A percentile compares a stretch with the other conserved stretches of the same genome.
These are phyloP conservation scores for Margaritifera margaritifera DNA, from an alignment of 2,888 invertebrate species.

Conservation along the genomic window DNA sequence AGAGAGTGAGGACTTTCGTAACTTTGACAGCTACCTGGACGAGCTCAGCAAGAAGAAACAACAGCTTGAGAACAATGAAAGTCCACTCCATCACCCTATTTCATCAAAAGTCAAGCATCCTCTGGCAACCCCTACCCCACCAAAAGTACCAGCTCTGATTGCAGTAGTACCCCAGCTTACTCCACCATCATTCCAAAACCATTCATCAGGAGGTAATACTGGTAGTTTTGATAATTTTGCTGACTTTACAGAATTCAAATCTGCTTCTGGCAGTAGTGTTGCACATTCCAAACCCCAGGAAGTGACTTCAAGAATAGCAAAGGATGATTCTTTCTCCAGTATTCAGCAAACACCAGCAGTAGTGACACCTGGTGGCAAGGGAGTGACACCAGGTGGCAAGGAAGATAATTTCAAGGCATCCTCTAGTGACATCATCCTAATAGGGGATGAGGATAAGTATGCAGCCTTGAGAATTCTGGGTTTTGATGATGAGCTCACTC, in stretches of 20 bases:
- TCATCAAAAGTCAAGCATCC: conserved; percentile 2
- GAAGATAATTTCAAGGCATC: neutral
- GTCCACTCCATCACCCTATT: conserved; percentile 52
- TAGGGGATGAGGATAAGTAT: conserved; percentile 65
- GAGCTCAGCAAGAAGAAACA: conserved; percentile 52
- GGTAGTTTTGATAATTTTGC: conserved; percentile 34
- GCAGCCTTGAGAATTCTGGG: conserved; percentile 55
- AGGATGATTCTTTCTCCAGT: conserved; percentile 1
- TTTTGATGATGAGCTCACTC: conserved; percentile 17
- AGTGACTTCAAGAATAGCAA: conserved; percentile 2
- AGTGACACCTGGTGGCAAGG: neutral
- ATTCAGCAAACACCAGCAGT: conserved; percentile 1
- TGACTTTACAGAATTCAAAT: conserved; percentile 62
- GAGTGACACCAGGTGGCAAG: neutral
- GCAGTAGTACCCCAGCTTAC: conserved; percentile 7
- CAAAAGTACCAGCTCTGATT: conserved; percentile 7
- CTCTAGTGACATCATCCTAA: conserved; percentile 27
- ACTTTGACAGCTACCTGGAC: conserved; percentile 63
- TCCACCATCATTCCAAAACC: conserved; percentile 14
- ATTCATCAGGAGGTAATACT: conserved; percentile 10
- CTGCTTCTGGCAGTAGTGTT: conserved; percentile 35
- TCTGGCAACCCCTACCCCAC: conserved; percentile 12
- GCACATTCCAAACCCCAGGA: neutral
- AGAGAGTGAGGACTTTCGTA: conserved; percentile 63
- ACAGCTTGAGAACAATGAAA: conserved; percentile 36